A percentile compares a stretch with the other conserved stretches of the same genome.
These are phyloP conservation scores for Hipposideros larvatus DNA, from an alignment of 2,797 vertebrate species.

Conservation along the genomic window DNA sequence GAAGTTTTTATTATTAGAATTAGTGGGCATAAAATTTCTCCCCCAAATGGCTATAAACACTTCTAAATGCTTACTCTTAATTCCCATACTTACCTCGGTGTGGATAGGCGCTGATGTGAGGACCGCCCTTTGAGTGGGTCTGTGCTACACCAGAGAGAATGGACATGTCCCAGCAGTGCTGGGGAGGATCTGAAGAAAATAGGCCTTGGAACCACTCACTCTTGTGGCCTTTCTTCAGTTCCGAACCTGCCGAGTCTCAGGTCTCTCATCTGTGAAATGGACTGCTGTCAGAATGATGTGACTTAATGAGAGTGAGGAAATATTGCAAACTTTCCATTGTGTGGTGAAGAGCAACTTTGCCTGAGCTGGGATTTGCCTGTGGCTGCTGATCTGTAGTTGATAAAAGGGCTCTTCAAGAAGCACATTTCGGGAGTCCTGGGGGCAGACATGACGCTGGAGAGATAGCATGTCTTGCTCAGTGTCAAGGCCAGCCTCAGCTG, in stretches of 20 bases:
- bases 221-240: neutral
- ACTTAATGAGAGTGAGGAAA: fast-evolving
- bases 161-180: fast-evolving
- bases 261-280: neutral
- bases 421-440: neutral
- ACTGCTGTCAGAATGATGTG: neutral
- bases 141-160: fast-evolving
- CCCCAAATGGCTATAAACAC: neutral
- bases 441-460: neutral
- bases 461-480: neutral
- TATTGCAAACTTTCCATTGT: fast-evolving
- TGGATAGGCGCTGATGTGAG: neutral
- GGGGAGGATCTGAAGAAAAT: neutral
- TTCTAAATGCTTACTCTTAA: neutral
- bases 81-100: neutral
- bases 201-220: neutral
- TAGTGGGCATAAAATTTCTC: neutral
- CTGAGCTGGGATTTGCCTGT: neutral
- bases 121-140: no score
- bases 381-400: neutral
- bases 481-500: neutral
- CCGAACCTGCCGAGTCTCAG: neutral
- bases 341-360: neutral
- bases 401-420: neutral
- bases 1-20: neutral